These are phyloP conservation scores for Hyperoplus immaculatus DNA, from an alignment of 2,797 vertebrate genomes.

Conservation along the genomic window DNA sequence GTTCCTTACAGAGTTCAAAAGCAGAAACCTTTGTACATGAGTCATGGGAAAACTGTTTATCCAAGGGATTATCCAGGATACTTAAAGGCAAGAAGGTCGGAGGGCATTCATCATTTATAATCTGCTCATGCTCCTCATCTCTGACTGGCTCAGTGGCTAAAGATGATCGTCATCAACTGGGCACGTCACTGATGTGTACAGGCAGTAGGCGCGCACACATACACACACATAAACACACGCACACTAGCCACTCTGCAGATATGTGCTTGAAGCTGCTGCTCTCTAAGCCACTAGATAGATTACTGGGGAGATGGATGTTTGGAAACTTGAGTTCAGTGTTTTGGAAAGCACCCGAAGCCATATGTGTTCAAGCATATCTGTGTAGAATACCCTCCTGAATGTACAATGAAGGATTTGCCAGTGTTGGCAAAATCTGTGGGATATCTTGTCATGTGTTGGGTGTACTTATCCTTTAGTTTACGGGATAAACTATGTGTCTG, in stretches of 20 bases:
- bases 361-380: slow-evolving; percentile 39
- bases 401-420: slow-evolving; percentile 54
- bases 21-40: slow-evolving; percentile 62
- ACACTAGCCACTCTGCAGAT: slow-evolving; percentile 29
- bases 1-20: slow-evolving; percentile 55
- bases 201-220: slow-evolving; percentile 6
- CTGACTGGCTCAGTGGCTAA: slow-evolving; percentile 72
- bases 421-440: slow-evolving; percentile 51
- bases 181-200: slow-evolving; percentile 51
- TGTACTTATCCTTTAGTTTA: slow-evolving; percentile 12
- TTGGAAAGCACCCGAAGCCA: slow-evolving; percentile 39
- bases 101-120: slow-evolving; percentile 79
- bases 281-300: slow-evolving; percentile 66
- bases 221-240: slow-evolving; percentile 23
- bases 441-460: slow-evolving; percentile 29
- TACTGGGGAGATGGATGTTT: slow-evolving; percentile 59
- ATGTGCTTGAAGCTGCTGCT: slow-evolving; percentile 42
- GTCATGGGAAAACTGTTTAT: slow-evolving; percentile 75
- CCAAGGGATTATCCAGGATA: slow-evolving; percentile 78
- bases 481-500: neutral
- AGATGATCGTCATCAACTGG: slow-evolving; percentile 75
- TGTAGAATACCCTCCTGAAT: slow-evolving; percentile 35
- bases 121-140: slow-evolving; percentile 74
- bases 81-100: slow-evolving; percentile 72
- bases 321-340: slow-evolving; percentile 57